Conservation (phyloP, 2,888 invertebrate genomes). For the Rotaria macrura region DNA sequence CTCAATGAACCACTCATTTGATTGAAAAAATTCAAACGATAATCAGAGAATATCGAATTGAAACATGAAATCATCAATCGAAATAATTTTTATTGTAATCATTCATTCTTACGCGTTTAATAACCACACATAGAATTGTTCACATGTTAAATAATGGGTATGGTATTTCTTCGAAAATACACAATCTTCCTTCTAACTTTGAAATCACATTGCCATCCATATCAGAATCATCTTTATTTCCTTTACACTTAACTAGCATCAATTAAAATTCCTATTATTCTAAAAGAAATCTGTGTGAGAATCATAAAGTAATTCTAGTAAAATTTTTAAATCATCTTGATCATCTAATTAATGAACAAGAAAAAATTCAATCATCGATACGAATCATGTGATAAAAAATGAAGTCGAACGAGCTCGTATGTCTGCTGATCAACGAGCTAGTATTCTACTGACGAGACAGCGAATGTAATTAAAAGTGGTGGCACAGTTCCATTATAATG, state of each 20-base stretch:
- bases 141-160: conserved; percentile 50
- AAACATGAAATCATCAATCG: conserved; percentile 84
- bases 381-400: conserved; percentile 89
- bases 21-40: neutral
- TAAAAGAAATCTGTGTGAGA: conserved; percentile 39
- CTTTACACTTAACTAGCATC: neutral
- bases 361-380: conserved; percentile 78
- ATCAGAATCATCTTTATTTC: conserved; percentile 32
- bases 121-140: conserved; percentile 84
- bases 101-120: conserved; percentile 91
- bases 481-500: conserved; percentile 22
- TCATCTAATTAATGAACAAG: conserved; percentile 63
- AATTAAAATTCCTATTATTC: no score
- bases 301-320: conserved; percentile 34
- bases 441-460: conserved; percentile 85
- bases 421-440: conserved; percentile 86
- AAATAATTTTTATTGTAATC: conserved; percentile 55
- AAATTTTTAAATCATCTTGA: conserved; percentile 36
- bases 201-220: neutral
- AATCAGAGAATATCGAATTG: conserved; percentile 45
- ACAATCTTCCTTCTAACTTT: neutral
- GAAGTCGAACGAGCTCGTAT: conserved; percentile 92
- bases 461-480: conserved; percentile 87
- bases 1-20: neutral
- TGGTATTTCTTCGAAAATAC: neutral